Evolutionary conservation across 2,113 vertebrate species (phyloP).

Genomic region (Stomatorhinus ivindoensis): DNA sequence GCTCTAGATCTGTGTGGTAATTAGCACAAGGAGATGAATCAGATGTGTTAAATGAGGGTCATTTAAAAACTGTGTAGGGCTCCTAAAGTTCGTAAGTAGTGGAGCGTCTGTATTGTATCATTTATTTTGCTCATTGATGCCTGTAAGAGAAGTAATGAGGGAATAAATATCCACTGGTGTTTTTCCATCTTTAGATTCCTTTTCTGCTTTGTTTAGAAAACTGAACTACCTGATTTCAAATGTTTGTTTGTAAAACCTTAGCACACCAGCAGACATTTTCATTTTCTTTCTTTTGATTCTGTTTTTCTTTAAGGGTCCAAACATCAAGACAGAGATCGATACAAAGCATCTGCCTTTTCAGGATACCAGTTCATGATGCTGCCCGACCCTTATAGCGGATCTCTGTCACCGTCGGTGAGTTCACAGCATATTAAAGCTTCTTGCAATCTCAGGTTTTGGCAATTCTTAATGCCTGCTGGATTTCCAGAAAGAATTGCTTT

Average conservation of each 20-base stretch:
- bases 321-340: constrained; percentile 87
- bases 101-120: background rate
- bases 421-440: background rate
- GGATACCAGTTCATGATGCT: constrained; percentile 94
- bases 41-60: too few species aligned
- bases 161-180: background rate
- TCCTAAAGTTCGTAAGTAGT: too few species aligned
- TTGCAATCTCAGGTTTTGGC: background rate
- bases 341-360: constrained; percentile 81
- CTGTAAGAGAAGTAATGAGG: background rate
- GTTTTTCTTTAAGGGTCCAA: constrained; percentile 60
- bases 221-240: background rate
- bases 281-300: background rate
- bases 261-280: background rate
- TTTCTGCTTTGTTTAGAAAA: background rate
- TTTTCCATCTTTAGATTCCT: background rate
- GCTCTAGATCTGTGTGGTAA: too few species aligned
- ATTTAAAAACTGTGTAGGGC: too few species aligned
- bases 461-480: background rate
- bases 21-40: too few species aligned
- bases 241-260: background rate
- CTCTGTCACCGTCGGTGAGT: constrained; percentile 82
- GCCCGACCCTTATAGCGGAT: constrained; percentile 73
- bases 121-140: background rate
- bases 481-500: background rate